Evolutionary conservation across 2,113 vertebrate genomes (phyloP), one percentile per base, ranked within the genome.

Genomic region (Channa maculata): DNA sequence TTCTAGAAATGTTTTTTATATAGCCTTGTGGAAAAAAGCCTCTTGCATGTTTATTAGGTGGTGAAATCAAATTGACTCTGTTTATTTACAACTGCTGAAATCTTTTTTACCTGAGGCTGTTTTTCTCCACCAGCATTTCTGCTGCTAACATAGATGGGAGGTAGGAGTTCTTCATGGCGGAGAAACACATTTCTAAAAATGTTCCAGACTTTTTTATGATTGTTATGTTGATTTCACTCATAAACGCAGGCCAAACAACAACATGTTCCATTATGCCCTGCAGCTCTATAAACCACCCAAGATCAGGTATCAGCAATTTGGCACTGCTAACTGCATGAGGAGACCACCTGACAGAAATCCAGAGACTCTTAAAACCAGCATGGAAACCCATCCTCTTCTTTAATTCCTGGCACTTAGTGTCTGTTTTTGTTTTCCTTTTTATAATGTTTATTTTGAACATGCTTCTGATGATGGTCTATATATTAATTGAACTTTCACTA

Each of bases 1-100:
- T 41, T 41, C 13, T 13, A n/a, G 11, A 7, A 1, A 4, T 8
- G 10, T 61, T 62, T 49, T 10, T 6, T 5, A 11, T n/a, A 3
- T 5, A 54, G 15, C 57, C 50, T 13, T 39, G 55, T 12, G 48
- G 41, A 3, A 0, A 44, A 43, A 3, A 9, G 1, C 9, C 7
- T 54, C 2, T 14, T 48, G 3, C 11, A 4, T 41, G 13, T 41
- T 45, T 38, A 52, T 37, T 57, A 59, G 1, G 13, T 65, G 59
- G 8, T 52, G 13, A 71, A 50, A 58, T 24, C 1, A 24, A 24
- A 24, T 24, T 34, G 3, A 36, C 14, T 41, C 8, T 13, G 50
- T 48, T 74, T 69, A 51, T 74, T 74, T 57, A 3, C 33, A 63
- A 8, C 51, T 45, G 77, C 45, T 74, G 51, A 39, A 8, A 2